Evolutionary conservation across 2,888 invertebrate genomes (phyloP), one percentile per base, ranked within the genome.

Genomic region (Pycnomerus fuliginosus): DNA sequence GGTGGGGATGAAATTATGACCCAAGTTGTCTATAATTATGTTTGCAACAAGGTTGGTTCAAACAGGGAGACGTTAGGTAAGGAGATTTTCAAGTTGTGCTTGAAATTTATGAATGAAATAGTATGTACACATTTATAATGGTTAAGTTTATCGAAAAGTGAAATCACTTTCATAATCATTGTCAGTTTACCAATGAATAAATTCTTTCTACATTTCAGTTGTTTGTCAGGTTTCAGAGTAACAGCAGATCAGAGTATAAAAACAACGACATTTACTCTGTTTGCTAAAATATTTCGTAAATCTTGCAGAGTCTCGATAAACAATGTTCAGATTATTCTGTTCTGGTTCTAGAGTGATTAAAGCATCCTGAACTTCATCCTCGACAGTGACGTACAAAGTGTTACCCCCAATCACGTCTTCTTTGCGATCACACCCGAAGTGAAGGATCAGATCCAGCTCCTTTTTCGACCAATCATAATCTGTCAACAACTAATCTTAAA

Each of bases 321-420:
- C 83, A 22, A 88, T 75, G 69, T 79, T 82, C 8, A 87, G 72
- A 30, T 82, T 77, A 74, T 88, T 87, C 65, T 81, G 76, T 32
- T 73, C 74, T 0, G 82, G 79, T 33, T 83, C 80, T 45, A 87
- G 73, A 1, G 80, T 76, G 17, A 87, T 65, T 1, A 72, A 48
- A 12, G 71, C 71, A 33, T 68, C 62, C 53, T 71, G 70, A 22
- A 69, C 56, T 56, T 65, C 64, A 46, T 72, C 69, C 25, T 68
- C 65, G 14, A 60, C 56, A 2, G 66, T 62, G 2, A 72, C 64
- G 44, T 71, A 72, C 44, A 68, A 64, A 10, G 64, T 68, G 43
- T 65, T 54, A n/a, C 66, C 72, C 11, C 71, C 70, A 39, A 71
- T 60, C 16, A 69, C 53, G 27, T 60, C 56, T 4, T 52, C 37